Percentiles rank a stretch among this genome's conserved stretches.
Conservation (phyloP, 2,888 invertebrate genomes). For the Pristionchus entomophagus region DNA sequence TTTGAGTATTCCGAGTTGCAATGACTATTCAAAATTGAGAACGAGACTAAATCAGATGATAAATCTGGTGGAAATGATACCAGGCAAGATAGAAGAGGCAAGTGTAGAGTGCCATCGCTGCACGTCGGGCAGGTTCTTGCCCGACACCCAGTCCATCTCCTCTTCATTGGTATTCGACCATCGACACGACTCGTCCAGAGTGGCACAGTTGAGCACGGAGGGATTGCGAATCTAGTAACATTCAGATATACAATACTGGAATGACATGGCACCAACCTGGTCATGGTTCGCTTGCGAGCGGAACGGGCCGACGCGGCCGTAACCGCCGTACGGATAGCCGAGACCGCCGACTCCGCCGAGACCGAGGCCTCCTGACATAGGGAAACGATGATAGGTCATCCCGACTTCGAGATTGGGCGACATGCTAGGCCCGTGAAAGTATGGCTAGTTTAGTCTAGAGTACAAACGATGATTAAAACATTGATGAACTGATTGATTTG, state of each 20-base stretch:
- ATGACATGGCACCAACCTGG: neutral
- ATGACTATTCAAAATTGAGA: no score
- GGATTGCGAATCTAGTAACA: conserved; percentile 31
- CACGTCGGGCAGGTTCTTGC: conserved; percentile 41
- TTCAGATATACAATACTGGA: neutral
- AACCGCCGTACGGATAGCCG: conserved; percentile 16
- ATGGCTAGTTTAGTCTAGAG: neutral
- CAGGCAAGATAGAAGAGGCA: neutral
- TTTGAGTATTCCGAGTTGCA: no score
- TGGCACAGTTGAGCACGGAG: conserved; percentile 58
- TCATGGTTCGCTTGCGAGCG: conserved; percentile 57
- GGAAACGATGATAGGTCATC: no score
- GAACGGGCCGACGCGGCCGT: conserved; percentile 60
- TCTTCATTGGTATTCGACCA: conserved; percentile 69
- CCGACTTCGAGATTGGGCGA: no score
- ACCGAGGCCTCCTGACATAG: conserved; percentile 31
- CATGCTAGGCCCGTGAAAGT: no score
- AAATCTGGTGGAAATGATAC: conserved; percentile 13
- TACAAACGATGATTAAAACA: no score
- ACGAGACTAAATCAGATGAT: neutral
- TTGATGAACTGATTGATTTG: neutral
- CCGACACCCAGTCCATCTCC: conserved; percentile 63
- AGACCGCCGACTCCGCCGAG: conserved; percentile 16
- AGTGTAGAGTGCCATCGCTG: conserved; percentile 41
- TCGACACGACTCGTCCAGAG: conserved; percentile 56